Conservation (phyloP, 2,113 vertebrate genomes). For the Loxodonta africana region DNA sequence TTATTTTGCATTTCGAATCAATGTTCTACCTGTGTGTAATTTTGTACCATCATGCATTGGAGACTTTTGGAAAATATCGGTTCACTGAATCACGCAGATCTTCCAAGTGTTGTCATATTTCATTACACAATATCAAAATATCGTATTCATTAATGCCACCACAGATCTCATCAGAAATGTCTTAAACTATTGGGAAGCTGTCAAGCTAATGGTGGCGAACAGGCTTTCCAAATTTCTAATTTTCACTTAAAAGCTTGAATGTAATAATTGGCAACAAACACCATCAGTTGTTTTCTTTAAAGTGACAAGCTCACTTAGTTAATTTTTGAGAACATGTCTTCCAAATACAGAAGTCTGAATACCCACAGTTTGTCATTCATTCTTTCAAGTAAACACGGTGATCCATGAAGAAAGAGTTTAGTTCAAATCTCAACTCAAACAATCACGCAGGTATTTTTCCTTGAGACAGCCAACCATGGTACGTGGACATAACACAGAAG, state of each 20-base stretch:
- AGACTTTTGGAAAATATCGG: not conserved
- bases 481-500: not conserved
- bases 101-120: not conserved
- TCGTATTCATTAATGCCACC: not conserved
- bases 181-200: not conserved
- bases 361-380: not conserved
- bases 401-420: not conserved
- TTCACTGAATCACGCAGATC: not conserved
- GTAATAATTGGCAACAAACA: not conserved
- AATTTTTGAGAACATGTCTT: not conserved
- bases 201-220: not conserved
- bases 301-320: not conserved
- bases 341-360: not conserved
- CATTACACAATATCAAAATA: not conserved
- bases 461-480: not conserved
- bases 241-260: not conserved
- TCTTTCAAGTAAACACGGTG: not conserved
- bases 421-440: not conserved
- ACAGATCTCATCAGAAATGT: not conserved
- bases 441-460: not conserved
- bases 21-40: not conserved
- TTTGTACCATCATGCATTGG: not conserved
- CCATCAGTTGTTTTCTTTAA: not conserved
- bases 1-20: not conserved
- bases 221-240: slow-evolving; percentile 3